Conservation (phyloP, 2,113 vertebrate genomes). For the Pterocles orientalis region DNA sequence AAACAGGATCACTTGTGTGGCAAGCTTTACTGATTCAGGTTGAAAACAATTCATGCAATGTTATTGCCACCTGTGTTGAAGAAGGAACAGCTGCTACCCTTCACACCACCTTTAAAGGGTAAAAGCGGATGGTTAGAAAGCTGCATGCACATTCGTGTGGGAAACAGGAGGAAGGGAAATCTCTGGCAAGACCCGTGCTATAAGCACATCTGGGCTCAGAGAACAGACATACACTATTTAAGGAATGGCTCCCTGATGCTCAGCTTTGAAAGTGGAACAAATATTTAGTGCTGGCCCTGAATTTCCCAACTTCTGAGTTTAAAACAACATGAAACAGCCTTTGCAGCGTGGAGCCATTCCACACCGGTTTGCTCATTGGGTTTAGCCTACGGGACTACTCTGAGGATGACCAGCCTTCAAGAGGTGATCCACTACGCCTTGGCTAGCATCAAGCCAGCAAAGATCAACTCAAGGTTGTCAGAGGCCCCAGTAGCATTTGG, state of each 20-base stretch:
- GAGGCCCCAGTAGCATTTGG: neutral
- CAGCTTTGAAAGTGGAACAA: slow-evolving; percentile 1
- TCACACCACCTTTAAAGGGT: slow-evolving; percentile 6
- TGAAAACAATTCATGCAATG: slow-evolving; percentile 13
- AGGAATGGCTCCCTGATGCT: slow-evolving; percentile 31
- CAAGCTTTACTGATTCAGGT: neutral
- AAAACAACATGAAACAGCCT: neutral
- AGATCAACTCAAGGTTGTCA: neutral
- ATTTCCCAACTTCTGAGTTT: neutral
- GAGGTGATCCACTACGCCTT: neutral
- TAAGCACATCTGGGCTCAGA: slow-evolving; percentile 4
- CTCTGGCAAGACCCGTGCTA: neutral
- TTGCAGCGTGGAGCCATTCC: neutral
- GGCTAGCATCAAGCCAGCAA: neutral
- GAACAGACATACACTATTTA: neutral
- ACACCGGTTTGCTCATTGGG: fast-evolving
- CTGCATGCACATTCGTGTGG: neutral
- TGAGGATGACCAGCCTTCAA: neutral
- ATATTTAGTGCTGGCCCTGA: slow-evolving; percentile 8
- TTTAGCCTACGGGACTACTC: neutral
- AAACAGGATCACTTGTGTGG: slow-evolving; percentile 25
- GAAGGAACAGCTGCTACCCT: slow-evolving; percentile 1
- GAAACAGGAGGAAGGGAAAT: slow-evolving; percentile 9
- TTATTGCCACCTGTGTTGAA: slow-evolving; percentile 1
- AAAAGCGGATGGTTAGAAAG: neutral